Conservation (phyloP, 2,113 vertebrate genomes). For the Tapirus terrestris region DNA sequence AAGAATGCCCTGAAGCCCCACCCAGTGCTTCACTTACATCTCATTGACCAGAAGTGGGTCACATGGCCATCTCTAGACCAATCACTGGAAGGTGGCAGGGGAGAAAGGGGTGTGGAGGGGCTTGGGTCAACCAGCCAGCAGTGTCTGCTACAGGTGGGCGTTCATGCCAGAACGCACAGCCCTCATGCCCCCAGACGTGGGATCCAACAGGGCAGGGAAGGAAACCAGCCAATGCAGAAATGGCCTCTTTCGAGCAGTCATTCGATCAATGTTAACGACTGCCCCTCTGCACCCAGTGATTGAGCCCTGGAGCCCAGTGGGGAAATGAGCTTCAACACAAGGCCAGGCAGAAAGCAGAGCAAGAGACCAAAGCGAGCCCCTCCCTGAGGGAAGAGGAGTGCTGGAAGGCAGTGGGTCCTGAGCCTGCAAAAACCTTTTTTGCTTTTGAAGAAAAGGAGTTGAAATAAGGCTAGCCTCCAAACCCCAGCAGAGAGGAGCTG, state of each 20-base stretch:
- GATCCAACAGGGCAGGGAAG: neutral
- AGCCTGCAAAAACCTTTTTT: neutral
- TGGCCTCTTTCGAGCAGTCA: neutral
- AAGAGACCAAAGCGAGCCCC: neutral
- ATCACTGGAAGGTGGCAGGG: neutral
- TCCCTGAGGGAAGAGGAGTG: neutral
- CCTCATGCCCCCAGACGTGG: neutral
- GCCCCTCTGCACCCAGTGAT: neutral
- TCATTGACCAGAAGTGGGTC: neutral
- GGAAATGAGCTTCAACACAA: neutral
- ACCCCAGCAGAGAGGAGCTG: neutral
- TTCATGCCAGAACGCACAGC: neutral
- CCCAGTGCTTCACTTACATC: neutral
- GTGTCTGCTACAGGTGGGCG: neutral
- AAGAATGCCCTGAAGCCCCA: neutral
- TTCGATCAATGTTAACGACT: neutral
- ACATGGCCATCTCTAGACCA: neutral
- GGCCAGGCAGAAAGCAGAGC: neutral
- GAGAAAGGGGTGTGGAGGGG: neutral
- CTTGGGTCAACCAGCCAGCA: neutral
- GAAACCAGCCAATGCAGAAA: neutral
- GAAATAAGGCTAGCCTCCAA: neutral
- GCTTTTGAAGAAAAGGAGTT: neutral
- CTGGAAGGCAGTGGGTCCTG: neutral
- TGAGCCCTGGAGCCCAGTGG: neutral